Evolutionary conservation across 2,797 vertebrate genomes (phyloP).

Genomic region (Gobio occitaniae): DNA sequence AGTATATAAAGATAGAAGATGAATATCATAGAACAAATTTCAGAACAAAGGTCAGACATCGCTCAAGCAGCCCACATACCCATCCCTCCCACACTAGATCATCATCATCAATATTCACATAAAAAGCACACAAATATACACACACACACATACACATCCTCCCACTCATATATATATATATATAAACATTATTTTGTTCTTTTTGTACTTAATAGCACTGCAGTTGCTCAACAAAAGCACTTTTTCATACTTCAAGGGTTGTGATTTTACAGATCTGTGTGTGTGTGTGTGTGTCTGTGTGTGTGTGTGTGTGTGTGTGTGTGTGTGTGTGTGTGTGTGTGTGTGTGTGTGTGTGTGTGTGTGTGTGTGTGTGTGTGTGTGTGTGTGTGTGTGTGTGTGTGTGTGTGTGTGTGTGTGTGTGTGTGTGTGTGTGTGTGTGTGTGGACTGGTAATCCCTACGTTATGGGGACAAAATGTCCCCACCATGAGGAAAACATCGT

Average conservation of each 20-base stretch:
- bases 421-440: too few species aligned
- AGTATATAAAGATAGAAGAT: conserved; percentile 6
- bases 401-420: neutral
- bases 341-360: too few species aligned
- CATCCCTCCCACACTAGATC: conserved; percentile 54
- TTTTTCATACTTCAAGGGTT: conserved; percentile 1
- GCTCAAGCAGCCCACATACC: conserved; percentile 60
- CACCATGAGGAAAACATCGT: too few species aligned
- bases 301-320: too few species aligned
- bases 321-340: too few species aligned
- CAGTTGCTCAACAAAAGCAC: conserved; percentile 1
- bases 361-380: conserved; percentile 27
- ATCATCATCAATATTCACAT: conserved; percentile 48
- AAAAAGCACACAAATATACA: conserved; percentile 40
- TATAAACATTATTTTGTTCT: neutral
- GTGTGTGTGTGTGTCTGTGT: too few species aligned
- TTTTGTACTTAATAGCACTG: neutral
- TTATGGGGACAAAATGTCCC: too few species aligned
- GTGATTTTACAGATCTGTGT: neutral
- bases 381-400: conserved; percentile 31
- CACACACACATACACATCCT: conserved; percentile 13
- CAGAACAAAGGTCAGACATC: conserved; percentile 67
- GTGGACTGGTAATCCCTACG: too few species aligned
- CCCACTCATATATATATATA: neutral
- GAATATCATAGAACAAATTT: conserved; percentile 59